Conservation (phyloP, 2,797 vertebrate species). For the Danio kyathit region DNA sequence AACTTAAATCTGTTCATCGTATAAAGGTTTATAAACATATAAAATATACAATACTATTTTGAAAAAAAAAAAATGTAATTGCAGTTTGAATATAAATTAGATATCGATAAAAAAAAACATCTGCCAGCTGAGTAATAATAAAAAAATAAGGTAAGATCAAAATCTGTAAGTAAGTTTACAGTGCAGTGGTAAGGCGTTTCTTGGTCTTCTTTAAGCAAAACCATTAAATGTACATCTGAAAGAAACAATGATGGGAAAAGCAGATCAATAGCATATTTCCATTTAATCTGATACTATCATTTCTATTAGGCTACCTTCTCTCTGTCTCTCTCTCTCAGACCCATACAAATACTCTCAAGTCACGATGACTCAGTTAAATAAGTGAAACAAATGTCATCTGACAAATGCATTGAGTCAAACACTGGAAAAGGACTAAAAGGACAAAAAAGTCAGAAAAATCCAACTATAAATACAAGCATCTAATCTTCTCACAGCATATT, state of each 20-base stretch:
- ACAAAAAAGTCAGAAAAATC: neutral
- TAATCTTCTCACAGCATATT: neutral
- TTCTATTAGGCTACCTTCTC: neutral
- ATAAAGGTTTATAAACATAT: too few species aligned
- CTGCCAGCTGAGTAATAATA: too few species aligned
- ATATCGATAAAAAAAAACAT: too few species aligned
- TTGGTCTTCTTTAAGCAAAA: neutral
- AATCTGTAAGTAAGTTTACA: too few species aligned
- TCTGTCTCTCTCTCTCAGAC: neutral
- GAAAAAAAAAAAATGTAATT: too few species aligned
- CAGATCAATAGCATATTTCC: slow-evolving; percentile 2
- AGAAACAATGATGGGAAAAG: neutral
- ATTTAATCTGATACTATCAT: neutral
- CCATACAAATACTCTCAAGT: slow-evolving; percentile 44
- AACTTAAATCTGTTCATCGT: too few species aligned
- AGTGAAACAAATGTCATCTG: neutral
- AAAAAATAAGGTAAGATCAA: too few species aligned
- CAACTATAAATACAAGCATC: neutral
- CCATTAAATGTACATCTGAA: neutral
- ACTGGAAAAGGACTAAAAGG: neutral
- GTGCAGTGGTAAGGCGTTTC: neutral
- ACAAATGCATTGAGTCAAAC: neutral
- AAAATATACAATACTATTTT: too few species aligned
- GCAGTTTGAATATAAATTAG: too few species aligned
- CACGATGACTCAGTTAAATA: slow-evolving; percentile 71